Evolutionary conservation across 2,113 vertebrate species (phyloP).

Genomic region (Axis porcinus): DNA sequence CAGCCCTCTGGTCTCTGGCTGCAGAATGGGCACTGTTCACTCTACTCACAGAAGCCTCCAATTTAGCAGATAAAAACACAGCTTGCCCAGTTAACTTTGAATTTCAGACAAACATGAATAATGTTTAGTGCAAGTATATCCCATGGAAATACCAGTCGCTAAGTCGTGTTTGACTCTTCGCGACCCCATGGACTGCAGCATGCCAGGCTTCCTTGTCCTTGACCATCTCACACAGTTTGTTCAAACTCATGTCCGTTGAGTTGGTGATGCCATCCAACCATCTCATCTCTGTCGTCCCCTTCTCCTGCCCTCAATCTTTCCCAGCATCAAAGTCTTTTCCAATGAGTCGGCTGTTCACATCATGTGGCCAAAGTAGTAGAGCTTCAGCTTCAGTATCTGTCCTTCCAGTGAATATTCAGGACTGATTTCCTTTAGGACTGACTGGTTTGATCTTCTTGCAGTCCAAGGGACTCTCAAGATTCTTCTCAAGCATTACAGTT

Average conservation of each 20-base stretch:
- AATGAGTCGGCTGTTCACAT: neutral
- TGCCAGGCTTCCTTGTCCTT: neutral
- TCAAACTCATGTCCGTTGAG: neutral
- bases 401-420: neutral
- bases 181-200: neutral
- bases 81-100: neutral
- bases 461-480: neutral
- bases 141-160: neutral
- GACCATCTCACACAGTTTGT: neutral
- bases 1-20: neutral
- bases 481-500: neutral
- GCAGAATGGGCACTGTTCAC: fast-evolving
- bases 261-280: neutral
- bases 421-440: neutral
- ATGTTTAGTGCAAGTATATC: neutral
- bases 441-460: neutral
- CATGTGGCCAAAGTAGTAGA: neutral
- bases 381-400: neutral
- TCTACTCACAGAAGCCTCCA: neutral
- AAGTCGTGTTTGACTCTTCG: neutral
- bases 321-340: neutral
- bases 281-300: neutral
- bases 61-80: neutral
- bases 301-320: neutral
- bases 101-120: neutral